These are phyloP conservation scores for Setipinna tenuifilis DNA, from an alignment of 2,797 vertebrate species.

Conservation along the genomic window DNA sequence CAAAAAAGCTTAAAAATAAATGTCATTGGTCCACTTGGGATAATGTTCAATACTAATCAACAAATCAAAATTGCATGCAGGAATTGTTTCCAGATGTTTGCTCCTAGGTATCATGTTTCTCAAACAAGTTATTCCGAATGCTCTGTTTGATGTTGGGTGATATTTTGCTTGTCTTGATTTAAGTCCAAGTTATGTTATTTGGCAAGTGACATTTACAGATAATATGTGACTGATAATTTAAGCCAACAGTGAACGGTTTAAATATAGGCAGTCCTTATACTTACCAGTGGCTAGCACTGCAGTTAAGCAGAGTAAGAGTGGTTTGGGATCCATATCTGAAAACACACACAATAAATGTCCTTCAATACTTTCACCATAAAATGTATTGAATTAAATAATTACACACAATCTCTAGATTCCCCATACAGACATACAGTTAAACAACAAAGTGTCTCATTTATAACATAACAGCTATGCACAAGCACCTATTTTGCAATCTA, in stretches of 20 bases:
- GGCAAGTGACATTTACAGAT: no score
- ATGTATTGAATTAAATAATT: no score
- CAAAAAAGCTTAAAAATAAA: no score
- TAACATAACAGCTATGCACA: neutral
- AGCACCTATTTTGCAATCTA: neutral
- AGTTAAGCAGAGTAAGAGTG: constrained; percentile 40
- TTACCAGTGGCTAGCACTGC: constrained; percentile 48
- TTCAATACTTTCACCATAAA: neutral
- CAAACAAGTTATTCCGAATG: neutral
- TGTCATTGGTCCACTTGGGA: neutral
- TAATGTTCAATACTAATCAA: neutral
- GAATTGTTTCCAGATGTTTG: no score
- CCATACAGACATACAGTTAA: neutral
- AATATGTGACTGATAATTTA: neutral
- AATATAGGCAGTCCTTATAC: neutral
- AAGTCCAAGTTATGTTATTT: no score
- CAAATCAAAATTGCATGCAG: no score
- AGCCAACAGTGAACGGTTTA: neutral
- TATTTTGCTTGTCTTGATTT: no score
- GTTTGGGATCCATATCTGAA: constrained; percentile 44
- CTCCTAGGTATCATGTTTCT: no score
- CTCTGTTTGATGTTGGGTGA: no score
- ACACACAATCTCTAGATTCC: neutral
- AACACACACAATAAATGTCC: constrained; percentile 21
- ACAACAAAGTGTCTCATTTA: neutral